Conservation (phyloP, 2,113 vertebrate species). For the Hippocampus zosterae region DNA sequence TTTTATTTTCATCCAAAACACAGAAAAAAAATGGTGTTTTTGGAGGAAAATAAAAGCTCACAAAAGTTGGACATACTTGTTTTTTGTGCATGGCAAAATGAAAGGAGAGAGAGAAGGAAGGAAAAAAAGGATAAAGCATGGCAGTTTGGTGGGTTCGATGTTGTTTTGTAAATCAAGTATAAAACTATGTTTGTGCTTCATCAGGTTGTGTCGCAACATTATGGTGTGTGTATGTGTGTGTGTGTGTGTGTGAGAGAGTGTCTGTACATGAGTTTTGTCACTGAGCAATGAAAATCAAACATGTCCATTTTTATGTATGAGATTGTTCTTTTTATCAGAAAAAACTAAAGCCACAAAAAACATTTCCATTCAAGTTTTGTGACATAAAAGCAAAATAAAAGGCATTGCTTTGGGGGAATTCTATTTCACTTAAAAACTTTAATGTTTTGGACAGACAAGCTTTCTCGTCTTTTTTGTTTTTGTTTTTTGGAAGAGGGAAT, state of each 20-base stretch:
- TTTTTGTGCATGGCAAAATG: not conserved
- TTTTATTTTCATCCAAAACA: not conserved
- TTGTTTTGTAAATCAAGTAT: conserved; percentile 28
- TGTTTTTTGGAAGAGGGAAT: not conserved
- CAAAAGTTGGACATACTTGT: not conserved
- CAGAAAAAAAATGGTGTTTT: not conserved
- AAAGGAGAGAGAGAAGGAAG: conserved; percentile 5
- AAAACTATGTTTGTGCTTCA: conserved; percentile 60
- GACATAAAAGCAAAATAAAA: not conserved
- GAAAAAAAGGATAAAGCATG: conserved; percentile 48
- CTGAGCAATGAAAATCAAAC: not conserved
- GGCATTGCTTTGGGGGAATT: not conserved
- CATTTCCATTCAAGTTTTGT: not conserved
- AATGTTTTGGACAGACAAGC: too few species aligned
- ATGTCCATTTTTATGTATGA: not conserved
- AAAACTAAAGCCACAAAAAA: not conserved
- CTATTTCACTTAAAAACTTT: not conserved
- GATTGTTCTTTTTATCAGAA: not conserved
- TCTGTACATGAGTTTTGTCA: conserved; percentile 18
- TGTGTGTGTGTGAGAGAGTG: conserved; percentile 39
- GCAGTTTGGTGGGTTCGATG: conserved; percentile 49
- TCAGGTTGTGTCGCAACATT: conserved; percentile 34
- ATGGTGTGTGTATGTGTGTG: conserved; percentile 42
- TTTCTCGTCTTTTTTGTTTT: not conserved
- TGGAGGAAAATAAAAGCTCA: not conserved